Percentiles rank a stretch among this genome's conserved stretches.
These are phyloP conservation scores for Haplotaxodon microlepis DNA, from an alignment of 2,113 vertebrate species.

Conservation along the genomic window DNA sequence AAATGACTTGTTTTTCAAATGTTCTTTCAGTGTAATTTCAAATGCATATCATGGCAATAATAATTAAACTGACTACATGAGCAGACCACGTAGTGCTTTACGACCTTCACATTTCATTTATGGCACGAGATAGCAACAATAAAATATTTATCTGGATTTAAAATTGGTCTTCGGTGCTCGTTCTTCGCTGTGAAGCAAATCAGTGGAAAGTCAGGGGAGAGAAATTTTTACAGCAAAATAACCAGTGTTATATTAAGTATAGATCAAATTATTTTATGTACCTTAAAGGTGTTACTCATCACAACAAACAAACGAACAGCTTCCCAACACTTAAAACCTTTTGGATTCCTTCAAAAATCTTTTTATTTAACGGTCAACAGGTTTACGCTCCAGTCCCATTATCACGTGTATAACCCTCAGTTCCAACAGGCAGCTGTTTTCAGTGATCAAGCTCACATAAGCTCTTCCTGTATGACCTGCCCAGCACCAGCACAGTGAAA, in stretches of 20 bases:
- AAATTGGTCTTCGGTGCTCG: not conserved
- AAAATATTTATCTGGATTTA: slow-evolving; percentile 60
- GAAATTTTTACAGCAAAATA: not conserved
- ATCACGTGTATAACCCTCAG: not conserved
- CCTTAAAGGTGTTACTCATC: not conserved
- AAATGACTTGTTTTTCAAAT: not conserved
- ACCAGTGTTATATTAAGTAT: not conserved
- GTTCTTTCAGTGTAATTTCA: not conserved
- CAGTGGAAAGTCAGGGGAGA: not conserved
- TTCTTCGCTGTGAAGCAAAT: not conserved
- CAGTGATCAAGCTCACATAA: not conserved
- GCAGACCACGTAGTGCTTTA: not conserved
- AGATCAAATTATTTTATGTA: not conserved
- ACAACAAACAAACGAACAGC: not conserved
- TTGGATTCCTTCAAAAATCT: not conserved
- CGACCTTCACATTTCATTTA: slow-evolving; percentile 11
- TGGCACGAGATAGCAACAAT: slow-evolving; percentile 36
- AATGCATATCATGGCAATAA: not conserved
- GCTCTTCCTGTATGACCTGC: not conserved
- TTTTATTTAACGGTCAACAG: not conserved
- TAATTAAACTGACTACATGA: not conserved
- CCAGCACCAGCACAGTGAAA: not conserved
- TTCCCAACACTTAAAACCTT: not conserved
- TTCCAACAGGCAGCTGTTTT: not conserved
- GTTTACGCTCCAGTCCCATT: not conserved